These are phyloP conservation scores for Clarias macrocephalus DNA, from an alignment of 2,113 vertebrate genomes.

Conservation along the genomic window DNA sequence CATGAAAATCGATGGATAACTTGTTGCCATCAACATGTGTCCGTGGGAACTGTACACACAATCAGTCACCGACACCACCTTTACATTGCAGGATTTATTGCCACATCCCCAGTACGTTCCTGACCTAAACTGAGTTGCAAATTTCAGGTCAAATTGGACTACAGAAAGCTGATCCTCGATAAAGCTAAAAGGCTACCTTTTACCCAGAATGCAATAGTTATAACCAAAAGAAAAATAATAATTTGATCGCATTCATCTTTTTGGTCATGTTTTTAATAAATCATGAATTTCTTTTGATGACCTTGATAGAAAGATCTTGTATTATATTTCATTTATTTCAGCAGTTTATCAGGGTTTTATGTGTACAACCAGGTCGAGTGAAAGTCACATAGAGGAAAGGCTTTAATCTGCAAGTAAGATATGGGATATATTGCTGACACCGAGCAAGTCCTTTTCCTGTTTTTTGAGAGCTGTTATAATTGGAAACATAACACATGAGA, in stretches of 20 bases:
- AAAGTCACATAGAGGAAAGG: neutral
- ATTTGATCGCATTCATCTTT: neutral
- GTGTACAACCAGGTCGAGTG: neutral
- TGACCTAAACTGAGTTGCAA: neutral
- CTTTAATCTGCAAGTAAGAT: conserved; percentile 2
- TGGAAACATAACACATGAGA: conserved; percentile 34
- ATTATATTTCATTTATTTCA: neutral
- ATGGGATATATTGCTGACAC: conserved; percentile 12
- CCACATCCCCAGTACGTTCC: too few relatives aligned
- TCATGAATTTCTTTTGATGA: neutral
- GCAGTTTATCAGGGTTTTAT: neutral
- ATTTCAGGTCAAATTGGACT: neutral
- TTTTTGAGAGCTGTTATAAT: conserved; percentile 36
- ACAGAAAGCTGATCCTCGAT: neutral
- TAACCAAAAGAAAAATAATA: too few relatives aligned
- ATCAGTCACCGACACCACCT: too few relatives aligned
- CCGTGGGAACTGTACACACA: too few relatives aligned
- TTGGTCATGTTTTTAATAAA: neutral
- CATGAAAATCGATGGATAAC: too few relatives aligned
- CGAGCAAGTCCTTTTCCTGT: conserved; percentile 35
- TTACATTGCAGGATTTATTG: too few relatives aligned
- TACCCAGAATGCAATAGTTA: neutral
- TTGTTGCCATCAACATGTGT: too few relatives aligned
- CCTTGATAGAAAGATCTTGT: neutral
- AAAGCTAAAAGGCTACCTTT: neutral